phyloP scores from a whole-genome alignment of 2,888 invertebrate species.

The Drosophila bunnanda region DNA sequence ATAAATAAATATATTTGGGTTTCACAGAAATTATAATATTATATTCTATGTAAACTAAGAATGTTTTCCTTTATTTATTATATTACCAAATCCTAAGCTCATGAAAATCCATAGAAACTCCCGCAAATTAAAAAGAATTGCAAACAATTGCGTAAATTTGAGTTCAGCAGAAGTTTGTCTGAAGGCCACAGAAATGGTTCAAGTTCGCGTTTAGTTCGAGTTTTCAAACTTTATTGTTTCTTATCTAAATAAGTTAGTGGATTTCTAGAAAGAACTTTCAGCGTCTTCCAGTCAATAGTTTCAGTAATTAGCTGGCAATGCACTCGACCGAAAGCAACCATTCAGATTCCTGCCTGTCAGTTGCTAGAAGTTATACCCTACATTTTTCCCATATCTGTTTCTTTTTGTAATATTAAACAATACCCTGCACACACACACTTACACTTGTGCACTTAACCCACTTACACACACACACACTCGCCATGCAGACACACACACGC shows the following conservation, averaged over 20 bases:
- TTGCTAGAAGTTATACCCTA: constrained; percentile 49
- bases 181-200: constrained; percentile 11
- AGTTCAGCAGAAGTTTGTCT: constrained; percentile 3
- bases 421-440: constrained; percentile 15
- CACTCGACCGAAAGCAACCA: constrained; percentile 25
- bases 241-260: constrained; percentile 17
- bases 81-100: not conserved
- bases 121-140: not conserved
- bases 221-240: constrained; percentile 27
- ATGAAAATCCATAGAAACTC: not conserved
- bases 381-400: not conserved
- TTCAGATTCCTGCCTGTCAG: constrained; percentile 50
- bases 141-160: not conserved
- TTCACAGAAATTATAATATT: not conserved
- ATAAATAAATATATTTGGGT: too few relatives aligned
- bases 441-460: constrained; percentile 27
- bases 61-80: not conserved
- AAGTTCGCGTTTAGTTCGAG: constrained; percentile 3
- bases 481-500: constrained; percentile 29
- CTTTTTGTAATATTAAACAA: constrained; percentile 48
- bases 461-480: constrained; percentile 12
- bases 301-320: constrained; percentile 51
- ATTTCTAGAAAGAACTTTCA: not conserved
- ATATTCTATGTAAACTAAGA: not conserved
- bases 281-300: constrained; percentile 32